These are phyloP conservation scores for Chalcosyrphus nemorum DNA, from an alignment of 2,888 invertebrate genomes.

Conservation along the genomic window DNA sequence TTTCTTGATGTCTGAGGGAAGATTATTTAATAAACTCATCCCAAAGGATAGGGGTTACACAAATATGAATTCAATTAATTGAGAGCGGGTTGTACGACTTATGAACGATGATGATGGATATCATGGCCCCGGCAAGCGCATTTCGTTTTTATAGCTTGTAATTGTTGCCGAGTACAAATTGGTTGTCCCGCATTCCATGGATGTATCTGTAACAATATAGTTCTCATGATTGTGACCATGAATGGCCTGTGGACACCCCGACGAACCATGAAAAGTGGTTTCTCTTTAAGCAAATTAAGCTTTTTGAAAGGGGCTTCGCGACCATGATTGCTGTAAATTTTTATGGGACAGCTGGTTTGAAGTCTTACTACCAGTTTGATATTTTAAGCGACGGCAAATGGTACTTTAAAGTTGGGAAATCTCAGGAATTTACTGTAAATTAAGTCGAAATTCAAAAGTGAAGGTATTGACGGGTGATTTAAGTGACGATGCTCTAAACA, in stretches of 20 bases:
- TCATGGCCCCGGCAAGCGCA: constrained; percentile 37
- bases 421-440: background rate
- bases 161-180: constrained; percentile 55
- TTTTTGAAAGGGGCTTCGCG: background rate
- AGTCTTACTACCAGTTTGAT: background rate
- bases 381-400: background rate
- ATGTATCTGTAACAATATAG: background rate
- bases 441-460: background rate
- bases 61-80: constrained; percentile 60
- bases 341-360: background rate
- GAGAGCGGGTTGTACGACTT: constrained; percentile 21
- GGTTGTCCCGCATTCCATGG: constrained; percentile 54
- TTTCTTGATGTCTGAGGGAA: constrained; percentile 8
- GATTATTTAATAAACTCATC: constrained; percentile 53
- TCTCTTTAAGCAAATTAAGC: background rate
- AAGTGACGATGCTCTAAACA: background rate
- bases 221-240: background rate
- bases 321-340: constrained; percentile 2
- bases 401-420: background rate
- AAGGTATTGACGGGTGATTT: background rate
- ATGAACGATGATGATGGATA: constrained; percentile 33
- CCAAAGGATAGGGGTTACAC: constrained; percentile 56
- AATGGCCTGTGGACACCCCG: background rate
- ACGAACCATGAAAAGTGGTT: background rate
- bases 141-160: constrained; percentile 59